Evolutionary conservation across 1,140 invertebrate species (phyloP), one percentile per base, ranked within the genome.

Genomic region (Zaprionus davidi): DNA sequence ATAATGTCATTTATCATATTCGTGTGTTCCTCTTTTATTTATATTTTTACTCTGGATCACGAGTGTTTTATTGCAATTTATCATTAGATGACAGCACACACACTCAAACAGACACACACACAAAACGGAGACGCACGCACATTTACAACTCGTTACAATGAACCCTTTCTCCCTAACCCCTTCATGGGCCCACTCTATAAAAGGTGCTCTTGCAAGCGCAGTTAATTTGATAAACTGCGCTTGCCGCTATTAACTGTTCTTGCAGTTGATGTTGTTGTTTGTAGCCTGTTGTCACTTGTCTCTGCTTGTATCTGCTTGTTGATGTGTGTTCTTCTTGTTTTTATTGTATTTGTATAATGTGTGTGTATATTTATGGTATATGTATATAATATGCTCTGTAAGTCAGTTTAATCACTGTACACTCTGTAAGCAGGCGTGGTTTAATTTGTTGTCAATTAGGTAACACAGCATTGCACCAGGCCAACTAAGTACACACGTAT

Each of bases 11-110:
- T 86, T 87, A 86, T 86, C 83, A 86, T 86, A 87, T 86, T 87
- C 73, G 70, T 77, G 46, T 15, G 55, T 36, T 67, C 68, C 60
- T 51, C 56, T 75, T 71, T 64, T 64, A 41, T 67, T 66, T 64
- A 44, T 59, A 59, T 74, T 51, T 66, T 79, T 57, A 64, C 77
- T 55, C 68, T 69, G 82, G 83, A 86, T 86, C 83, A 87, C 79
- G 84, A 86, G 79, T 82, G 79, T 86, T 86, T 87, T 86, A 87
- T 87, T 86, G 83, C 83, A 86, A 87, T 86, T 86, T 83, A 86
- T 86, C 83, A 86, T 86, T 82, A 81, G 76, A 84, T 74, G 81
- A 81, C 82, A 81, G 80, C 83, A 74, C 69, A 76, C 71, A 60
- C 83, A 77, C 66, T 72, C 69, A 58, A 58, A 70, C 59, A 67